Base-by-base conservation (phyloP, 1,140 invertebrate species). In the Tetraneura akinire region DNA sequence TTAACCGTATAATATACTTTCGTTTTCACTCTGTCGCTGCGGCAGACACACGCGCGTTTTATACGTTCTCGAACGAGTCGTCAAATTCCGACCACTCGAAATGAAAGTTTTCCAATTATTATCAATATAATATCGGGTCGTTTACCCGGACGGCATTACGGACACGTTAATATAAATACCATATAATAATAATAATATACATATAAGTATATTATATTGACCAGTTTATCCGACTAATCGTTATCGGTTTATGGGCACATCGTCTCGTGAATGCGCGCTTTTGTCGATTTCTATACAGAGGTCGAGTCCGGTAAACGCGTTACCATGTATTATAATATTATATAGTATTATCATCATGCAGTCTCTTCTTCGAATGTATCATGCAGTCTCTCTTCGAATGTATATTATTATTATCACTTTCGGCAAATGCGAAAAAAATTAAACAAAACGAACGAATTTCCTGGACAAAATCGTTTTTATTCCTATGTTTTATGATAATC, bases 71-170 rank as follows among this genome's bases (percentile, higher is more conserved):
- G 18, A 23, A 68, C n/a, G 47, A 49, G 64, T 70, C 45, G 6
- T 51, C 37, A 57, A 78, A 78, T 78, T 78, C 74, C 16, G 23
- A 60, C 32, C 11, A n/a, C 51, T 62, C 26, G 74, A 78, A 78
- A 78, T 62, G 74, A 78, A 78, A 78, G 74, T 78, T 78, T 78
- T 76, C 73, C 73, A 23, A 70, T 70, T 70, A 45, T 26, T 16
- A 37, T 1, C n/a, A n/a, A n/a, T n/a, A n/a, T n/a, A 9, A 60
- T 23, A 37, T 14, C 37, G 23, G 74, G 55, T 78, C 42, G 29
- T 29, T 62, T 47, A 78, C 73, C 73, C 23, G 51, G 26, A 21
- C 11, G 45, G 32, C 32, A 55, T 18, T n/a, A n/a, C 26, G 18
- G 37, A n/a, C 37, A 23, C 51, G n/a, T 42, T 37, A 64, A 68